phyloP scores from a whole-genome alignment of 1,140 invertebrate species.

The Chionoecetes opilio region DNA sequence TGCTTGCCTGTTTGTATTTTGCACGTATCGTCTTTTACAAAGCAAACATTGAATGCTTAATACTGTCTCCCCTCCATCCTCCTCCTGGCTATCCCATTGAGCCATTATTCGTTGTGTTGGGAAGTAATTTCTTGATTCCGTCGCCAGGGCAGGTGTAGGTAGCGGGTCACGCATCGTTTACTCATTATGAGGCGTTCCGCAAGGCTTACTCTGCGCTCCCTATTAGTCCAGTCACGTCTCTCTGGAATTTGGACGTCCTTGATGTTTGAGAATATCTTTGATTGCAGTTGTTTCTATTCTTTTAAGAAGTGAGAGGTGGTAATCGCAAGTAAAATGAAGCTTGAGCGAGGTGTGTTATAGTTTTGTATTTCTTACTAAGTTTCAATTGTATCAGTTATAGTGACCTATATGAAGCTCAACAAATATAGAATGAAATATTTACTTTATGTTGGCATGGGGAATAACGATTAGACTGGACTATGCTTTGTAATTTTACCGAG shows the following conservation, averaged over 20 bases:
- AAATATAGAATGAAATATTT: too few relatives aligned
- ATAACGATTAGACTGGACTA: too few relatives aligned
- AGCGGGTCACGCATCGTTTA: constrained; percentile 53
- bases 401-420: too few relatives aligned
- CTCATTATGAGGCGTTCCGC: constrained; percentile 15
- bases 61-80: background rate
- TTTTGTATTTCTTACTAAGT: too few relatives aligned
- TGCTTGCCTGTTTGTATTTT: background rate
- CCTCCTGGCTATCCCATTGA: background rate
- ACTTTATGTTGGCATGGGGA: too few relatives aligned
- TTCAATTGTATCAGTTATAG: too few relatives aligned
- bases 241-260: background rate
- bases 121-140: background rate
- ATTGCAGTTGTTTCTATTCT: background rate
- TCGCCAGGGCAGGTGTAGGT: constrained; percentile 10
- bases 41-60: background rate
- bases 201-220: background rate
- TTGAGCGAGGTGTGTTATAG: too few relatives aligned
- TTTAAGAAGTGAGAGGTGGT: background rate
- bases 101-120: background rate
- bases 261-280: background rate
- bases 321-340: background rate
- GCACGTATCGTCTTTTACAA: background rate
- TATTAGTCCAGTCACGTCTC: background rate
- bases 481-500: too few relatives aligned